A percentile compares a stretch with the other conserved stretches of the same genome.
These are phyloP conservation scores for Horisme vitalbata DNA, from an alignment of 2,888 invertebrate genomes.

Conservation along the genomic window DNA sequence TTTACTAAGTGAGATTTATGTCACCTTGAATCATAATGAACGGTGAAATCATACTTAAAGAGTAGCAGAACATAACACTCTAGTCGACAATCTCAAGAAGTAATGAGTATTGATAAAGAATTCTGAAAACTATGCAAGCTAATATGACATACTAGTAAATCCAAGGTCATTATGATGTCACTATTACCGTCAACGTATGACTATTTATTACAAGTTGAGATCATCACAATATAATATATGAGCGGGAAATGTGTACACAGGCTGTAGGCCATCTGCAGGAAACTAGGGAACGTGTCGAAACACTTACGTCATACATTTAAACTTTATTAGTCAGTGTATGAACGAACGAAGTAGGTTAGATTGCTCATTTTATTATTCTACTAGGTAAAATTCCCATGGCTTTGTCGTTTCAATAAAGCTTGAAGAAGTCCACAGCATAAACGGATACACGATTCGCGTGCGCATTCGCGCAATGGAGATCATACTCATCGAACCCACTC, in stretches of 20 bases:
- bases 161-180: constrained; percentile 71
- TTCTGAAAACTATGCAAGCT: constrained; percentile 10
- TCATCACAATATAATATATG: constrained; percentile 61
- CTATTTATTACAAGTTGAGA: constrained; percentile 57
- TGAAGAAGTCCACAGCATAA: too few relatives aligned
- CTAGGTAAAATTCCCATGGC: too few relatives aligned
- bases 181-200: constrained; percentile 55
- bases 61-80: too few relatives aligned
- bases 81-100: too few relatives aligned
- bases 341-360: too few relatives aligned
- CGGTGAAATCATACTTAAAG: too few relatives aligned
- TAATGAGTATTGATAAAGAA: constrained; percentile 1
- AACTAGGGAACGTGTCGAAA: constrained; percentile 15
- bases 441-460: too few relatives aligned
- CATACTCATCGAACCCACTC: too few relatives aligned
- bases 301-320: constrained; percentile 21
- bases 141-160: constrained; percentile 11
- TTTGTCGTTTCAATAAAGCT: too few relatives aligned
- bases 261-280: constrained; percentile 30
- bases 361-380: background rate
- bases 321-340: background rate
- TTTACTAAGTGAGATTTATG: too few relatives aligned
- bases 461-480: too few relatives aligned
- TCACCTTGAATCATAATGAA: too few relatives aligned
- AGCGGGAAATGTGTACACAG: constrained; percentile 42